These are phyloP conservation scores for Crioceris asparagi DNA, from an alignment of 2,888 invertebrate genomes.

Conservation along the genomic window DNA sequence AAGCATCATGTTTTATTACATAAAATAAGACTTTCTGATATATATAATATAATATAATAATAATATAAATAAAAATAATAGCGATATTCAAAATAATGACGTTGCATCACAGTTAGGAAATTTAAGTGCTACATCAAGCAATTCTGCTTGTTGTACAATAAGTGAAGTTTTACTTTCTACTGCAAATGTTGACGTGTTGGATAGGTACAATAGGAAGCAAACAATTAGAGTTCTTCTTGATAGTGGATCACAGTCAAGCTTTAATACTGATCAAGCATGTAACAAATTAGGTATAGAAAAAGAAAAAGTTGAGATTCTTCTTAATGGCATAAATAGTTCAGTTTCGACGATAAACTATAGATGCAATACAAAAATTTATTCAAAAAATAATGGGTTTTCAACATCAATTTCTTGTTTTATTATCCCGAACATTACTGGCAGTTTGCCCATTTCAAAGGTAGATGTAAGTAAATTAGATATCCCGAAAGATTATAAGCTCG, in stretches of 20 bases:
- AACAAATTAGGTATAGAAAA: neutral
- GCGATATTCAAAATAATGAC: neutral
- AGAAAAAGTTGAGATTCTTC: neutral
- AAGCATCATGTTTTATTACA: constrained; percentile 9
- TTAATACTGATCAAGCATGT: neutral
- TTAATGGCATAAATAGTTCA: constrained; percentile 1
- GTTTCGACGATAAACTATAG: neutral
- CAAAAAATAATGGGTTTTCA: constrained; percentile 3
- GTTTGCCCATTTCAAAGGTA: constrained; percentile 8
- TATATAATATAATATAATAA: too few species aligned
- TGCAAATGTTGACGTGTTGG: constrained; percentile 5
- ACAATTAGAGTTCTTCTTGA: constrained; percentile 7
- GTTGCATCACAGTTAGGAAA: too few species aligned
- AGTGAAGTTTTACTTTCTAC: constrained; percentile 9
- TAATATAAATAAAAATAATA: neutral
- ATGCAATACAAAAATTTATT: constrained; percentile 2
- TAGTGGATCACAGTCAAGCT: constrained; percentile 4
- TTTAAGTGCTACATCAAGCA: neutral
- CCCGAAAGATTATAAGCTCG: constrained; percentile 11
- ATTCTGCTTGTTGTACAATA: constrained; percentile 5
- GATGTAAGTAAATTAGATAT: constrained; percentile 5
- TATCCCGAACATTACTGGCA: constrained; percentile 9
- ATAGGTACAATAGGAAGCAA: constrained; percentile 6
- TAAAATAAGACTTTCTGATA: too few species aligned
- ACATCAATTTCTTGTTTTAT: constrained; percentile 8